Base-by-base conservation (phyloP, 2,113 vertebrate genomes). In the Peromyscus maniculatus region DNA sequence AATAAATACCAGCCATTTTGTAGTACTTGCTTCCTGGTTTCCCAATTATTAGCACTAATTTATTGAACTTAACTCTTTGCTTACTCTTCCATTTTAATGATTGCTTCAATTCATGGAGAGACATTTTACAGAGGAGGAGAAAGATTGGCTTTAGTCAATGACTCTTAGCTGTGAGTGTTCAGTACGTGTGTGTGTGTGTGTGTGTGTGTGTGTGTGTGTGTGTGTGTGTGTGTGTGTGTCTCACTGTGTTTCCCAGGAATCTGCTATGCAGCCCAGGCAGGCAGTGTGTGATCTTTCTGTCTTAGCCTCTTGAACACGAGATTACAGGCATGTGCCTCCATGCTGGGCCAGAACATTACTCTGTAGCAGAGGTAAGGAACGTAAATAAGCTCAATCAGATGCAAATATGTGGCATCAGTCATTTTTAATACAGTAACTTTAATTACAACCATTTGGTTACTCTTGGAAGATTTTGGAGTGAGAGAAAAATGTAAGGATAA, bases 1-100 rank as follows among this genome's bases (percentile, higher is more conserved):
- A 97, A 96, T 87, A 95, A 88, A 6, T 91, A 89, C 46, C 83
- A 95, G 89, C 69, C 77, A 96, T 87, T 93, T 93, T 91, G 62
- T 87, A 93, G 31, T 93, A 94, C 10, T 5, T 91, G 93, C 21
- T 88, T 96, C 71, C 59, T 92, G 31, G 87, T 87, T 91, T 92
- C 39, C 62, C 57, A 90, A 57, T 78, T 93, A 91, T 77, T 82
- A 93, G 31, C 13, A 90, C 2, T 91, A 62, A 88, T 84, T 87
- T 83, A 86, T 64, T 95, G 74, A 64, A 43, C 22, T 4, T 74
- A 74, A 72, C n/a, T 74, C 71, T 39, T 74, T 74, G 3, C 39
- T 93, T 69, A 83, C 3, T 87, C 66, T 71, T 28, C 11, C 13
- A 75, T 96, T 92, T 96, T 94, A 96, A 57, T 36, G 16, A 84